Conservation (phyloP, 2,888 invertebrate genomes). For the Nematopogon swammerdamellus region DNA sequence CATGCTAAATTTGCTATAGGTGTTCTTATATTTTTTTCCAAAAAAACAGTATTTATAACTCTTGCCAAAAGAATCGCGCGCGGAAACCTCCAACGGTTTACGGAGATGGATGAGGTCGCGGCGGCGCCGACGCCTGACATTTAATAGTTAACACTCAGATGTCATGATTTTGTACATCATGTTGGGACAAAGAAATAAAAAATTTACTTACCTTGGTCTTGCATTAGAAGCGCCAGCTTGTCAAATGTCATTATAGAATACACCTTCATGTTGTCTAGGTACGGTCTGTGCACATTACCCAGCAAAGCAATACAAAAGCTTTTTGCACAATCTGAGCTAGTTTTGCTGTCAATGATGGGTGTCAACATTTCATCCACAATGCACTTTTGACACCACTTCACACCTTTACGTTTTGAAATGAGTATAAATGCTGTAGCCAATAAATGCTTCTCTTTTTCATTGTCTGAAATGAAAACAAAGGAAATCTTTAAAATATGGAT, state of each 20-base stretch:
- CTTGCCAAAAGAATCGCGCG: no score
- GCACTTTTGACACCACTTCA: conserved; percentile 39
- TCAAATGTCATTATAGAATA: conserved; percentile 35
- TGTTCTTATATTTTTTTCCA: no score
- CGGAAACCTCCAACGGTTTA: no score
- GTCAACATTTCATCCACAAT: conserved; percentile 32
- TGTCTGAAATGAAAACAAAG: conserved; percentile 21
- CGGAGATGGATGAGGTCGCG: no score
- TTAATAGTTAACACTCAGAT: no score
- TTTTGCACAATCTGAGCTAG: conserved; percentile 19
- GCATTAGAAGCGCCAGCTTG: conserved; percentile 27
- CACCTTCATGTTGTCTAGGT: conserved; percentile 37
- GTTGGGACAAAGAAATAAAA: no score
- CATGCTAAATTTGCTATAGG: no score
- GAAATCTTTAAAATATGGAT: conserved; percentile 1
- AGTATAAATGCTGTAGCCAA: conserved; percentile 32
- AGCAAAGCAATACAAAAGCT: conserved; percentile 32
- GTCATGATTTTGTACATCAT: no score
- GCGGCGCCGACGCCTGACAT: no score
- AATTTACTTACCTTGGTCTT: conserved; percentile 31
- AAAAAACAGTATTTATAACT: no score
- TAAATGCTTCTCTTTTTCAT: conserved; percentile 27
- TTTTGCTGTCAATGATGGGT: conserved; percentile 30
- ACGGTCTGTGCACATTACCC: conserved; percentile 40
- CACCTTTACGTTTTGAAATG: conserved; percentile 37